These are phyloP conservation scores for Athene cunicularia DNA, from an alignment of 2,113 vertebrate genomes.

Conservation along the genomic window DNA sequence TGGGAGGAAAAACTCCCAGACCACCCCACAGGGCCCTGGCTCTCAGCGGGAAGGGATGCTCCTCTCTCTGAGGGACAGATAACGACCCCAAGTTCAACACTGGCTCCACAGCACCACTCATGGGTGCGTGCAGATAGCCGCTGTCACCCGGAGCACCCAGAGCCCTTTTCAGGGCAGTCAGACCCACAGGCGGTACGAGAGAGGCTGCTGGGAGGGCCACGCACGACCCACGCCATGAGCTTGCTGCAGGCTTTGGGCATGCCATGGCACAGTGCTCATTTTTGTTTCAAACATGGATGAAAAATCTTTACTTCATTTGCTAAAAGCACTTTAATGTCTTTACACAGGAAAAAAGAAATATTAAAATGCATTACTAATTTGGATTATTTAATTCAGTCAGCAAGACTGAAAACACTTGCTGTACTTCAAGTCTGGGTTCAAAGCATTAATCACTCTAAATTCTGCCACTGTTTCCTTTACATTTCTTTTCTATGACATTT, in stretches of 20 bases:
- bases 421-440: not conserved
- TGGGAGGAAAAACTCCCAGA: not conserved
- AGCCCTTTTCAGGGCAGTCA: accelerated
- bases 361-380: not conserved
- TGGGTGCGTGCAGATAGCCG: not conserved
- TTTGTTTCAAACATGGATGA: not conserved
- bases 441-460: not conserved
- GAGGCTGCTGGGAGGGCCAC: accelerated
- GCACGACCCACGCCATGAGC: accelerated
- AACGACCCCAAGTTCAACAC: accelerated
- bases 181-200: accelerated
- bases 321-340: constrained; percentile 26
- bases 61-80: not conserved
- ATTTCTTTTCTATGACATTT: not conserved
- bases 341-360: not conserved
- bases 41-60: not conserved
- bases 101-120: accelerated
- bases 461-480: not conserved
- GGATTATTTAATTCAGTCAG: constrained; percentile 18
- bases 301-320: constrained; percentile 32
- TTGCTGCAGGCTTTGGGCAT: not conserved
- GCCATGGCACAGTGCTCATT: not conserved
- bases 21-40: no score
- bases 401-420: not conserved
- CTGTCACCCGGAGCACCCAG: not conserved